Evolutionary conservation across 2,113 vertebrate genomes (phyloP).

Genomic region (Corapipo altera): DNA sequence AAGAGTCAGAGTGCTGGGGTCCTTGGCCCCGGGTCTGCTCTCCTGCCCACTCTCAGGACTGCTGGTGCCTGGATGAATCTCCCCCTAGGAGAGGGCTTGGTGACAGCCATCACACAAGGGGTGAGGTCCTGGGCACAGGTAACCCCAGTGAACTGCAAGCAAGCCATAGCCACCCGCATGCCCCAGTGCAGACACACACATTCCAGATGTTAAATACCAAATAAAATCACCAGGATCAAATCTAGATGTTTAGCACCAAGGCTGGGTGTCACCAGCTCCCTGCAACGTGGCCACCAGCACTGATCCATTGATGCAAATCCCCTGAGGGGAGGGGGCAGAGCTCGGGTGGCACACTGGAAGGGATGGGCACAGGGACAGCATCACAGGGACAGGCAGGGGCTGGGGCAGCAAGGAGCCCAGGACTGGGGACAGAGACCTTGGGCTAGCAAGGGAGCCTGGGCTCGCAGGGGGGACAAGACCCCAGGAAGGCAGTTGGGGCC

Average conservation of each 20-base stretch:
- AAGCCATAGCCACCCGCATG: rapidly evolving
- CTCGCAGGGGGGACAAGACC: rapidly evolving
- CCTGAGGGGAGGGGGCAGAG: neutral
- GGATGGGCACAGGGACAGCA: neutral
- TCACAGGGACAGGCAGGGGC: neutral
- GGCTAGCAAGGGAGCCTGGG: neutral
- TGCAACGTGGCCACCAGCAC: rapidly evolving
- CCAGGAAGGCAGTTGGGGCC: neutral
- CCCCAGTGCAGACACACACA: rapidly evolving
- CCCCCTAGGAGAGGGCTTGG: rapidly evolving
- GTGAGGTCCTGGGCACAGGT: neutral
- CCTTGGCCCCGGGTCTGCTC: neutral
- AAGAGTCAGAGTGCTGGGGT: neutral
- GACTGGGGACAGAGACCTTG: neutral
- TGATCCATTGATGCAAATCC: rapidly evolving
- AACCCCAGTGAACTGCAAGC: neutral
- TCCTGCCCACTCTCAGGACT: neutral
- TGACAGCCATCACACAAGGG: neutral
- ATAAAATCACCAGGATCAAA: neutral
- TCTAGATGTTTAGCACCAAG: neutral
- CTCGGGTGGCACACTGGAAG: rapidly evolving
- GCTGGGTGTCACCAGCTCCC: neutral
- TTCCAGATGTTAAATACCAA: neutral
- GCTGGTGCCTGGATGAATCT: rapidly evolving
- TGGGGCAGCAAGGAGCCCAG: neutral